Conservation (phyloP, 2,888 invertebrate species). For the Gasteruption jaculator region DNA sequence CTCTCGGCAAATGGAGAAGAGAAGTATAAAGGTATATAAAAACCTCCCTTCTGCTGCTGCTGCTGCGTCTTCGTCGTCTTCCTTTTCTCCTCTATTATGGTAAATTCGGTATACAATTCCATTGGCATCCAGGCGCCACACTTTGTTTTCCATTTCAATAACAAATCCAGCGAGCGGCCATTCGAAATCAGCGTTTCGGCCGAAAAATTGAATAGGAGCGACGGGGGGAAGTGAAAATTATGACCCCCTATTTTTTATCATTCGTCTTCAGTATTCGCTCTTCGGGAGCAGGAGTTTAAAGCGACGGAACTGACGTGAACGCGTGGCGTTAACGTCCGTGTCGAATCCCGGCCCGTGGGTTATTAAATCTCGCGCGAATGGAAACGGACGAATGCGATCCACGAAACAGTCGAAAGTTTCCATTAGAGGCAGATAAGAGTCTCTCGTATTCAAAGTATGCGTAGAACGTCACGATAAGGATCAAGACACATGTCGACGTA, state of each 20-base stretch:
- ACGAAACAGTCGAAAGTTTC: neutral
- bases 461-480: conserved; percentile 40
- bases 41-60: too few relatives aligned
- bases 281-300: conserved; percentile 10
- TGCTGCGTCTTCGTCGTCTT: too few relatives aligned
- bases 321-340: conserved; percentile 49
- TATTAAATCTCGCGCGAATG: neutral
- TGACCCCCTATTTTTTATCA: too few relatives aligned
- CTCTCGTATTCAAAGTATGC: too few relatives aligned
- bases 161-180: too few relatives aligned
- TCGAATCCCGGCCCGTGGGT: conserved; percentile 34
- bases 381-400: neutral
- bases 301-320: conserved; percentile 21
- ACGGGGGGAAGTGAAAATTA: conserved; percentile 13
- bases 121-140: too few relatives aligned
- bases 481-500: conserved; percentile 46
- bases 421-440: too few relatives aligned
- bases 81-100: too few relatives aligned
- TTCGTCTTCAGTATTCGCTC: too few relatives aligned
- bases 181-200: conserved; percentile 35
- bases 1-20: conserved; percentile 7
- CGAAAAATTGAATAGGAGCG: conserved; percentile 30
- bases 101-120: too few relatives aligned
- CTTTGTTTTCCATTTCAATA: too few relatives aligned
- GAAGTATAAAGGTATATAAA: too few relatives aligned